Evolutionary conservation across 2,797 vertebrate genomes (phyloP).

Genomic region (Odontamblyopus rebecca): DNA sequence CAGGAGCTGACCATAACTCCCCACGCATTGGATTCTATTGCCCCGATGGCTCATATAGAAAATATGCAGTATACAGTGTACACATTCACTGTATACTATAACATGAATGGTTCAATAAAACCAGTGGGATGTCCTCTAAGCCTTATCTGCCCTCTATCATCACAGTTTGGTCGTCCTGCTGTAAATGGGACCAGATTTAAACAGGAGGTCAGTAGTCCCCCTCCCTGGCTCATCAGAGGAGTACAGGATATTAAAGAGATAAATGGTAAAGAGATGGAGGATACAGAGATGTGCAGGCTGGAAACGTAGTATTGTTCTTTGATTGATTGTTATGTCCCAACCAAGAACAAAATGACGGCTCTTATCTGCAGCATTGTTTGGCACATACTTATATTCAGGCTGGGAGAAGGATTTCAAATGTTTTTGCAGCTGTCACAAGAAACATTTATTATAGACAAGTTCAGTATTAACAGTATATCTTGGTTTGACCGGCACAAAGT

Average conservation of each 20-base stretch:
- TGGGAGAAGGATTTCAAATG: background rate
- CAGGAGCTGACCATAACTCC: conserved; percentile 61
- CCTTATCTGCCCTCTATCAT: conserved; percentile 64
- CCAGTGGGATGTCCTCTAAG: conserved; percentile 69
- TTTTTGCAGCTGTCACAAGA: background rate
- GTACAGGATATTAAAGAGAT: conserved; percentile 75
- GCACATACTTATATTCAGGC: background rate
- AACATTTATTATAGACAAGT: background rate
- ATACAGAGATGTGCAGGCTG: conserved; percentile 45
- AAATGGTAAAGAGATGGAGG: conserved; percentile 63
- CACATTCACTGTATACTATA: conserved; percentile 17
- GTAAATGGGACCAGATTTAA: conserved; percentile 74
- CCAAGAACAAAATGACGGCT: conserved; percentile 1
- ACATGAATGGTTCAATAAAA: conserved; percentile 49
- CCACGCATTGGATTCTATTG: conserved; percentile 36
- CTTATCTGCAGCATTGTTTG: conserved; percentile 8
- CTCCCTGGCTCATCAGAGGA: conserved; percentile 62
- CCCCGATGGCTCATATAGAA: conserved; percentile 37
- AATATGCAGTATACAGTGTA: conserved; percentile 20
- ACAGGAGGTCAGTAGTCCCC: conserved; percentile 61
- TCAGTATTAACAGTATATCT: background rate
- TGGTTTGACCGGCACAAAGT: too few relatives aligned
- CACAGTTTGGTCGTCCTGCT: conserved; percentile 59
- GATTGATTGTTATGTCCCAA: conserved; percentile 3
- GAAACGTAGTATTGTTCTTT: background rate